Conservation (phyloP, 2,888 invertebrate genomes). For the Stenurella melanura region DNA sequence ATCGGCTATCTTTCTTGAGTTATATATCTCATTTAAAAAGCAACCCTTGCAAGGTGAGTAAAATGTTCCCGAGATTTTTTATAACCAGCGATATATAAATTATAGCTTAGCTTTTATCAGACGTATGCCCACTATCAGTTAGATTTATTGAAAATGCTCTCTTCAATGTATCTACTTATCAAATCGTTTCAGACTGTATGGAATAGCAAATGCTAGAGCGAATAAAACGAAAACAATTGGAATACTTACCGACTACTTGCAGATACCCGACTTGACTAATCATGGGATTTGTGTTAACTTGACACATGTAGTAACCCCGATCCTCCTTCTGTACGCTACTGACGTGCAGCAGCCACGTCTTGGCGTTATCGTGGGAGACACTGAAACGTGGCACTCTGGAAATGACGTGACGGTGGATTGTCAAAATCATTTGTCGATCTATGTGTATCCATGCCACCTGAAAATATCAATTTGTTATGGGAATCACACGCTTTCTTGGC, state of each 20-base stretch:
- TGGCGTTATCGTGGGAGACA: slow-evolving; percentile 93
- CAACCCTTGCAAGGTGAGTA: slow-evolving; percentile 28
- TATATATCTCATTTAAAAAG: slow-evolving; percentile 22
- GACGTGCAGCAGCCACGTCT: slow-evolving; percentile 93
- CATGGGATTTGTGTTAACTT: slow-evolving; percentile 94
- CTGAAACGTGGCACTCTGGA: slow-evolving; percentile 93
- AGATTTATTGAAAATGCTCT: slow-evolving; percentile 33
- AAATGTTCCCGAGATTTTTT: slow-evolving; percentile 27
- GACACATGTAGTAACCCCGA: slow-evolving; percentile 93
- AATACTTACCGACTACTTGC: slow-evolving; percentile 90
- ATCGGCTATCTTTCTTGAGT: slow-evolving; percentile 14
- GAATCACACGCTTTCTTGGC: neutral
- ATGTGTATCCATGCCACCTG: slow-evolving; percentile 97
- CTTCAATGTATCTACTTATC: slow-evolving; percentile 26
- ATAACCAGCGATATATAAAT: slow-evolving; percentile 30
- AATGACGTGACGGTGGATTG: slow-evolving; percentile 94
- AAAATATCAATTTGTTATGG: slow-evolving; percentile 45
- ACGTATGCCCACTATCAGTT: slow-evolving; percentile 29
- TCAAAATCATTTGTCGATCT: slow-evolving; percentile 94
- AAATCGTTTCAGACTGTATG: slow-evolving; percentile 12
- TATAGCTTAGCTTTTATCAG: slow-evolving; percentile 33
- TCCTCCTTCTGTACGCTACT: slow-evolving; percentile 94
- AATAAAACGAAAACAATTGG: neutral
- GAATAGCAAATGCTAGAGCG: neutral
- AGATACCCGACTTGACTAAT: slow-evolving; percentile 95